These are phyloP conservation scores for Crocallis elinguaria DNA, from an alignment of 2,888 invertebrate species.

Conservation along the genomic window DNA sequence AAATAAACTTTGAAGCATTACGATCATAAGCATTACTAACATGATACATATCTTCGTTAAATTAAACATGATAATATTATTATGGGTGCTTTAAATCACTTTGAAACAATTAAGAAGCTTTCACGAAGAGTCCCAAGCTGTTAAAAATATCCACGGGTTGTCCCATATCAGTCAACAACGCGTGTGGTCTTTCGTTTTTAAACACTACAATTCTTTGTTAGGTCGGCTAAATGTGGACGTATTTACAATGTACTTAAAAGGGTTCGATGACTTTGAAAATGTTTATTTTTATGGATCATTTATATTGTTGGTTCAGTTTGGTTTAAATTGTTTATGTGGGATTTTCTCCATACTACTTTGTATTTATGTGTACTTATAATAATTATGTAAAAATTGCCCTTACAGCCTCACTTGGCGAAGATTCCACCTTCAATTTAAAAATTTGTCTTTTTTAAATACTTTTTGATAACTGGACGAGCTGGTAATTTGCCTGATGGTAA, in stretches of 20 bases:
- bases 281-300: conserved; percentile 29
- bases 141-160: conserved; percentile 1
- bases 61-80: too few relatives aligned
- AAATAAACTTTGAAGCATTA: too few relatives aligned
- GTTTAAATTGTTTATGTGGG: background rate
- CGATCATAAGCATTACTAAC: too few relatives aligned
- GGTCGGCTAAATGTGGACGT: conserved; percentile 26
- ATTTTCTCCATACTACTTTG: too few relatives aligned
- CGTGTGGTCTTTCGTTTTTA: conserved; percentile 22
- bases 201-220: conserved; percentile 19
- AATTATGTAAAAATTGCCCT: too few relatives aligned
- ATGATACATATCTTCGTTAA: too few relatives aligned
- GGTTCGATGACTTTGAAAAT: conserved; percentile 23
- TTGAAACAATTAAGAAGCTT: background rate
- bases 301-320: background rate
- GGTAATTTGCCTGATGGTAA: too few relatives aligned
- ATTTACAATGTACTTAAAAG: conserved; percentile 34
- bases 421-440: too few relatives aligned
- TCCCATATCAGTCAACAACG: conserved; percentile 13
- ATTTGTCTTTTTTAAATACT: too few relatives aligned
- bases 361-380: background rate
- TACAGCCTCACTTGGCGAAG: background rate
- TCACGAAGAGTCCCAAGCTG: background rate
- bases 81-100: background rate
- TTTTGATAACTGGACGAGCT: too few relatives aligned